Base-by-base conservation (phyloP, 2,888 invertebrate species). In the Pyrgus malvae region DNA sequence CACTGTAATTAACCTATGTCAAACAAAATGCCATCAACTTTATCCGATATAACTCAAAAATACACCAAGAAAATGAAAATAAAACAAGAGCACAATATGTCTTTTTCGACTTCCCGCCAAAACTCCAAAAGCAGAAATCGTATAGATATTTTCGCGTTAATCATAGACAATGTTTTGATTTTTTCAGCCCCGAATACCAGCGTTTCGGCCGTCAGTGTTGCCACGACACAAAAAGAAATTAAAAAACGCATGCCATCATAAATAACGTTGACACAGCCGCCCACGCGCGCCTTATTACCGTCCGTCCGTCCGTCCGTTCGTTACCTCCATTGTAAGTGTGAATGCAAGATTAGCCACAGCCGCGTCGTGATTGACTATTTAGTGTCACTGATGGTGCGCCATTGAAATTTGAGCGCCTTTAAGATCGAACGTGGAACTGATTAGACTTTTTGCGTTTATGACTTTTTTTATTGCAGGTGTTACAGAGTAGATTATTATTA, bases 361-460 rank as follows among this genome's bases (percentile, higher is more conserved):
- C 75, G 70, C 79, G 78, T 81, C 86, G 81, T 89, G 87, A 89
- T 89, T 86, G 88, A 88, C 88, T 89, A 88, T 89, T 87, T 85
- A 86, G 85, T 37, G 29, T 16, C 29, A 42, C 33, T 31, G 42
- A 42, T 35, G 35, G n/a, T 41, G 21, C 35, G 14, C 44, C 27
- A 40, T 49, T 49, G 49, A 11, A 11, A 49, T 14, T 19, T 14
- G 49, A 27, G 48, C 21, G 31, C 11, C 11, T 46, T 46, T 12
- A 8, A 5, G 3, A 9, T 11, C 5, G 12, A 44, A 19, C 14
- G n/a, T 31, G 12, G 21, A n/a, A 23, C 9, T 12, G 40, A 8
- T 33, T 45, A 31, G 16, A 11, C 11, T 14, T 46, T 48, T 48
- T 23, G 14, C 23, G 25, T n/a, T n/a, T n/a, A 14, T 14, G 16